Evolutionary conservation across 2,113 vertebrate genomes (phyloP).

Genomic region (rabbit (Oryctolagus cuniculus)): mOryCun1.1 NC_091432.1:37696501-37697000

Average conservation of each 20-base stretch:
- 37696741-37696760: neutral
- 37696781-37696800: neutral
- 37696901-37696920: neutral
- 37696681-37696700: conserved; percentile 40
- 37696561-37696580: neutral
- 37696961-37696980: neutral
- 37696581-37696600: neutral
- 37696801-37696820: neutral
- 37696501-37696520: neutral
- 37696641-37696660: neutral
- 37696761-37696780: neutral
- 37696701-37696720: neutral
- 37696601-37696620: neutral
- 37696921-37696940: neutral
- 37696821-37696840: neutral
- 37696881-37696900: neutral
- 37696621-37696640: conserved; percentile 24
- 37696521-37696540: neutral
- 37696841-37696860: neutral
- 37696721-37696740: rapidly evolving
- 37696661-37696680: neutral
- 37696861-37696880: neutral
- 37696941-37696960: neutral
- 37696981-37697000: neutral
- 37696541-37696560: neutral